phyloP scores from a whole-genome alignment of 2,888 invertebrate species.

The Orthonevra nobilis region DNA sequence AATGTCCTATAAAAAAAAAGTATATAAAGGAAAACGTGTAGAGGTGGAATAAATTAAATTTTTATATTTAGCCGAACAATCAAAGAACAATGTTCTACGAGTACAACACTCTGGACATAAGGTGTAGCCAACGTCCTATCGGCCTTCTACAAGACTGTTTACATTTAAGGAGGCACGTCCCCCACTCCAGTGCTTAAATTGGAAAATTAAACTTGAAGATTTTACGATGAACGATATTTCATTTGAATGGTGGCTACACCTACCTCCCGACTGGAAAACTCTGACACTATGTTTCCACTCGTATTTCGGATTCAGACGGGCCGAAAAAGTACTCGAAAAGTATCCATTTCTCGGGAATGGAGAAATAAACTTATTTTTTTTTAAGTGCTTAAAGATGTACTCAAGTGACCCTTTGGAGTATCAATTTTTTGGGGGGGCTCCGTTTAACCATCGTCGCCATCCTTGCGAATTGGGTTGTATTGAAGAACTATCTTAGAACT shows the following conservation, averaged over 20 bases:
- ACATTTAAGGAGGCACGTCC: too few species aligned
- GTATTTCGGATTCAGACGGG: constrained; percentile 47
- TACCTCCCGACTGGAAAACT: background rate
- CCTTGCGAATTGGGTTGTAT: too few species aligned
- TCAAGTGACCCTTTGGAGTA: constrained; percentile 4
- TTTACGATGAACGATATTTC: constrained; percentile 47
- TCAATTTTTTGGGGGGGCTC: too few species aligned
- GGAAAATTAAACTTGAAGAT: constrained; percentile 57
- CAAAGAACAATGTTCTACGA: constrained; percentile 57
- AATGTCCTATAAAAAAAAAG: constrained; percentile 20
- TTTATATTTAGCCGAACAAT: constrained; percentile 57
- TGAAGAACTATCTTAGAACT: constrained; percentile 54
- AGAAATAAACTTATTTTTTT: constrained; percentile 48
- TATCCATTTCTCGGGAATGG: constrained; percentile 16
- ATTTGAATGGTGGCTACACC: background rate
- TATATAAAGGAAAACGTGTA: constrained; percentile 28
- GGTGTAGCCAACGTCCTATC: background rate
- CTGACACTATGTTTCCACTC: background rate
- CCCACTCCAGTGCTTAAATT: constrained; percentile 48
- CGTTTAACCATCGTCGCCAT: too few species aligned
- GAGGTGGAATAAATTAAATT: constrained; percentile 54
- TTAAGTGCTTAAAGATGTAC: constrained; percentile 37
- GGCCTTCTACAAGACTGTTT: too few species aligned
- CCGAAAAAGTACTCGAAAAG: too few species aligned
- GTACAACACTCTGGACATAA: constrained; percentile 46